Conservation (phyloP, 1,140 invertebrate genomes). For the Harlomillsia oculata region DNA sequence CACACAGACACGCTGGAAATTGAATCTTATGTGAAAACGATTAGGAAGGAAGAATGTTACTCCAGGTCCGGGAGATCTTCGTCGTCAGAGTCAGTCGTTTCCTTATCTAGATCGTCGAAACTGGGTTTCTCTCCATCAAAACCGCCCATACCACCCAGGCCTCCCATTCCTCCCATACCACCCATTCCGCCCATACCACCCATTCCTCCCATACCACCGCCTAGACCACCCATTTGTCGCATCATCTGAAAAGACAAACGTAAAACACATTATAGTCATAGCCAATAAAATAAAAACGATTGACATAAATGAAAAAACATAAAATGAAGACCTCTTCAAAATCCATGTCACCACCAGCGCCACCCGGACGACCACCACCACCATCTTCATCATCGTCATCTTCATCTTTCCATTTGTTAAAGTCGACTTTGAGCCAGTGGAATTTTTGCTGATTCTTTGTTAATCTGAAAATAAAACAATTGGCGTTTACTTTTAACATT, state of each 20-base stretch:
- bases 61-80: conserved; percentile 50
- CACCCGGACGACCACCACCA: conserved; percentile 34
- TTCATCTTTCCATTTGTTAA: conserved; percentile 94
- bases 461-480: too few relatives aligned
- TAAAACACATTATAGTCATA: not conserved
- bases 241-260: conserved; percentile 44
- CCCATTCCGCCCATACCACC: conserved; percentile 36
- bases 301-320: too few relatives aligned
- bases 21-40: too few relatives aligned
- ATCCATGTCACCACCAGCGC: conserved; percentile 39
- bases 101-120: conserved; percentile 45
- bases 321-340: conserved; percentile 50
- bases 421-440: conserved; percentile 95
- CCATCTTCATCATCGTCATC: conserved; percentile 64
- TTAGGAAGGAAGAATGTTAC: conserved; percentile 38
- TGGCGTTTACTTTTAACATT: not conserved
- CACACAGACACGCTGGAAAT: too few relatives aligned
- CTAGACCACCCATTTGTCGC: conserved; percentile 49
- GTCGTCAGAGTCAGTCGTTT: conserved; percentile 47
- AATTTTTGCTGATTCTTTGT: conserved; percentile 73
- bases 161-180: conserved; percentile 39
- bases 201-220: conserved; percentile 37
- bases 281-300: too few relatives aligned
- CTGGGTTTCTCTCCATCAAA: conserved; percentile 41
- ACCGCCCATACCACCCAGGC: conserved; percentile 34